A percentile compares a stretch with the other conserved stretches of the same genome.
Conservation (phyloP, 2,113 vertebrate species). For the Falcunculus frontatus region DNA sequence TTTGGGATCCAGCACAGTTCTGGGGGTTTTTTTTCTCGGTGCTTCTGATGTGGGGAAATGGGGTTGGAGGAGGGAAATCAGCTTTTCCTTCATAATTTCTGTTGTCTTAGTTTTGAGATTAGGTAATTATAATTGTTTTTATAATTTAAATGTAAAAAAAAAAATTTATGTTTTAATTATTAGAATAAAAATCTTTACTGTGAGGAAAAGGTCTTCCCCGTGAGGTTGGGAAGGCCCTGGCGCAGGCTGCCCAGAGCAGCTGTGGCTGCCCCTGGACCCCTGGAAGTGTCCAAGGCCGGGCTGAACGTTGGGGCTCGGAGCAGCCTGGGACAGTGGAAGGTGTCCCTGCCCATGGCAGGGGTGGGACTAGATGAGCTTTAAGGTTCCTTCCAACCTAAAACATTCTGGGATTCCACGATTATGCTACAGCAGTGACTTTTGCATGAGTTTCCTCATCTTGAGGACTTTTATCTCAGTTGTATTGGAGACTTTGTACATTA, state of each 20-base stretch:
- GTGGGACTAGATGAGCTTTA: fast-evolving
- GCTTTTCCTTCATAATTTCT: neutral
- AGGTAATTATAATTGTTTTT: neutral
- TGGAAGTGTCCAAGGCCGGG: neutral
- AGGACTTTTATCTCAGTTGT: neutral
- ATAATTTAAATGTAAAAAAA: neutral
- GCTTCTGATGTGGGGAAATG: neutral
- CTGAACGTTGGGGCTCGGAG: neutral
- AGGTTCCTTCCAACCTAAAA: neutral
- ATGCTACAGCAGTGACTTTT: neutral
- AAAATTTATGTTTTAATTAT: neutral
- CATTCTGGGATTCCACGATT: neutral
- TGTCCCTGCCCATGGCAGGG: neutral
- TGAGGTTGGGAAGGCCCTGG: neutral
- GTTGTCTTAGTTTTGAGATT: neutral
- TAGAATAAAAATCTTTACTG: neutral
- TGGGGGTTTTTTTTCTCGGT: neutral
- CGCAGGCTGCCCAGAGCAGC: neutral
- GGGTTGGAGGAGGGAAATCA: neutral
- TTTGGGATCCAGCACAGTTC: neutral
- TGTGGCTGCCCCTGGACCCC: neutral
- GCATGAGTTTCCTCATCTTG: neutral
- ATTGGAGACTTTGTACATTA: fast-evolving
- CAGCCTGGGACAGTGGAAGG: fast-evolving
- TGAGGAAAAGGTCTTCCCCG: neutral